Conservation (phyloP, 2,113 vertebrate genomes). For the Megaceryle torquata region DNA sequence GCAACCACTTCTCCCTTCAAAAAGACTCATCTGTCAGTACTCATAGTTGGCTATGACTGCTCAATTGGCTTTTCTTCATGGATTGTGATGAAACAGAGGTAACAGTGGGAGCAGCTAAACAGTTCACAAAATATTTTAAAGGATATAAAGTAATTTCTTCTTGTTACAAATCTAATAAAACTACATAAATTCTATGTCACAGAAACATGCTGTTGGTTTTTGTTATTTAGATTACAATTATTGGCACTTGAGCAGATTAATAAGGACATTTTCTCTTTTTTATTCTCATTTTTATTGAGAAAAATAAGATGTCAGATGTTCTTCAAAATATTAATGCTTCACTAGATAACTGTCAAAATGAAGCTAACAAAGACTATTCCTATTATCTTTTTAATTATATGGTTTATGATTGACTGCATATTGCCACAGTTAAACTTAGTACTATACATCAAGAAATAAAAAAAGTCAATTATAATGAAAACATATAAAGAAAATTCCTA, state of each 20-base stretch:
- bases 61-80: not conserved
- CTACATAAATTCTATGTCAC: not conserved
- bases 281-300: not conserved
- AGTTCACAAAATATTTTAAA: not conserved
- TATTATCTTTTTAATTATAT: not conserved
- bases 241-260: not conserved
- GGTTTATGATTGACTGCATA: not conserved
- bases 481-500: not conserved
- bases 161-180: not conserved
- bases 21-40: not conserved
- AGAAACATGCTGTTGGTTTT: not conserved
- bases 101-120: not conserved
- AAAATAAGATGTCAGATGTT: not conserved
- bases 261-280: not conserved
- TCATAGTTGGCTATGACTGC: accelerated
- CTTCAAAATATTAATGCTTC: not conserved
- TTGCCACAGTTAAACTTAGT: not conserved
- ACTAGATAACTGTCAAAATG: not conserved
- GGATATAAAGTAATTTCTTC: not conserved
- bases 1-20: not conserved
- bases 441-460: not conserved
- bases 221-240: not conserved
- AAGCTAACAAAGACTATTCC: not conserved
- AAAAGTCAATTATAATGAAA: not conserved
- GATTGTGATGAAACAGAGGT: not conserved